phyloP scores from a whole-genome alignment of 2,888 invertebrate genomes.

The Cephalotes varians region DNA sequence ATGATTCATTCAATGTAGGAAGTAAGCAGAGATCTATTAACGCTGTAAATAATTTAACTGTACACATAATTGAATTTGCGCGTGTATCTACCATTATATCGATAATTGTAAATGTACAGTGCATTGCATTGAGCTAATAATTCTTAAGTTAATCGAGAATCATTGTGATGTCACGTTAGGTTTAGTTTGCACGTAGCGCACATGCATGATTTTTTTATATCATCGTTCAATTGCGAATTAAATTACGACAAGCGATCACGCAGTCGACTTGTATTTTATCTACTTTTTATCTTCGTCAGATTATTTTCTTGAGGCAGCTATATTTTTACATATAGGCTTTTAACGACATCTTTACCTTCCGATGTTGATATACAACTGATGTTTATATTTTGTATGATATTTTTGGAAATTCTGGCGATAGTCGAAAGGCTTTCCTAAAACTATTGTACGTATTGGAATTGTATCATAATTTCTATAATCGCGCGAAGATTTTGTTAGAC shows the following conservation, averaged over 20 bases:
- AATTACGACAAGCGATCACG: slow-evolving; percentile 65
- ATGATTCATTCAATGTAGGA: slow-evolving; percentile 61
- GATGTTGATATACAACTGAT: slow-evolving; percentile 44
- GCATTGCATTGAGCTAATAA: slow-evolving; percentile 70
- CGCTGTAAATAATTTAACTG: slow-evolving; percentile 80
- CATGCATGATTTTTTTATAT: slow-evolving; percentile 71
- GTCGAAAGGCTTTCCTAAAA: slow-evolving; percentile 27
- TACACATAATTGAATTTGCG: slow-evolving; percentile 76
- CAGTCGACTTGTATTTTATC: slow-evolving; percentile 51
- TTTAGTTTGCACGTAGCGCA: slow-evolving; percentile 72
- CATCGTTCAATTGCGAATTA: slow-evolving; percentile 76
- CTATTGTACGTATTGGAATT: slow-evolving; percentile 6
- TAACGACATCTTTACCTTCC: slow-evolving; percentile 30
- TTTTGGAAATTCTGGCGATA: slow-evolving; percentile 66
- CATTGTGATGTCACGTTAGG: slow-evolving; percentile 79
- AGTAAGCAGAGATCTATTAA: slow-evolving; percentile 70
- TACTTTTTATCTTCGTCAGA: slow-evolving; percentile 29
- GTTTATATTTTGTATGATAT: slow-evolving; percentile 50
- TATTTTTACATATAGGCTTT: slow-evolving; percentile 36
- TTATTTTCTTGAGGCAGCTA: slow-evolving; percentile 21
- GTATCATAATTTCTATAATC: slow-evolving; percentile 35
- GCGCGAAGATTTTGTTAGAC: slow-evolving; percentile 51
- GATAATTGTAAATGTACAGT: slow-evolving; percentile 76
- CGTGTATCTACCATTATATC: slow-evolving; percentile 73
- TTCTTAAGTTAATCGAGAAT: slow-evolving; percentile 74